Base-by-base conservation (phyloP, 2,888 invertebrate species). In the Standfussiana lucernea region DNA sequence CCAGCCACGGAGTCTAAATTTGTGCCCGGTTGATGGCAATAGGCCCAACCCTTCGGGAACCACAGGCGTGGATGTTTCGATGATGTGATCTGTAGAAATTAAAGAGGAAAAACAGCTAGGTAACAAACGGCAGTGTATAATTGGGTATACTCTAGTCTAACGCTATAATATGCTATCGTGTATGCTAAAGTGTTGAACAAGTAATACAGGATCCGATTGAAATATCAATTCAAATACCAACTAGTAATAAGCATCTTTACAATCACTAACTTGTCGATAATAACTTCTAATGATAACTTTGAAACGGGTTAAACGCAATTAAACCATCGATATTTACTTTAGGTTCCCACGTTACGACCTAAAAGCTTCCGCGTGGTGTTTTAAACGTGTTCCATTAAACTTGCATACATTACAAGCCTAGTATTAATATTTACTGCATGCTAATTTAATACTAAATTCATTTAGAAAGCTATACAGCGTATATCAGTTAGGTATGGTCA, bases 321-420 rank as follows among this genome's bases (percentile, higher is more conserved):
- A 47, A 61, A 40, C 47, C 32, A 50, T 47, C 7, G 15, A 65
- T 40, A 13, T 77, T 62, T 50, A 65, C 64, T n/a, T 37, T 1
- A 18, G 2, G 18, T 77, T 64, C 45, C 56, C 53, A 77, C 61
- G 45, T 37, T 68, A 77, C 28, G 15, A 45, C 45, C 18, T 32
- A 5, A 76, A 15, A 42, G n/a, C 11, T 47, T 64, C 37, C 53
- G 53, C 61, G 32, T 47, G 32, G 47, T 40, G 28, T 40, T 50
- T 61, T 21, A 64, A 75, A 69, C 47, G 21, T 28, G 64, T 77
- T 56, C 47, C 1, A 69, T 77, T 64, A 68, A 47, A 75, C 68
- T 37, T 62, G 32, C 42, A 50, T 28, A 37, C 18, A 53, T 53
- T 6, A 73, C 21, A 21, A 21, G 8, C 21, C 47, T 21, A 47